phyloP scores from a whole-genome alignment of 2,113 vertebrate species.

The Carassius gibelio region DNA sequence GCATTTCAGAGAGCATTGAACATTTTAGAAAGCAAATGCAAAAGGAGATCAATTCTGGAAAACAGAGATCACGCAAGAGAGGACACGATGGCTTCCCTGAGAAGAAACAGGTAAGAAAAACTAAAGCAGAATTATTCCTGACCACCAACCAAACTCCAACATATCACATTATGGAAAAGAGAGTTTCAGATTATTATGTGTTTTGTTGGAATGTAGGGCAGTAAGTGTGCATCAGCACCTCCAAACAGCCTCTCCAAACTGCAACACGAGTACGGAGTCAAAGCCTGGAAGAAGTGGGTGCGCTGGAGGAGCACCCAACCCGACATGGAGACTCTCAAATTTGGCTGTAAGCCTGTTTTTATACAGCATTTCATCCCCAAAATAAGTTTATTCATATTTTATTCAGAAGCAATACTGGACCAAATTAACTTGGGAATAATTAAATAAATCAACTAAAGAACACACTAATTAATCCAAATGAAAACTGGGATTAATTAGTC shows the following conservation, averaged over 20 bases:
- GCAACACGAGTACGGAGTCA: conserved; percentile 89
- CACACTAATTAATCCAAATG: too few relatives aligned
- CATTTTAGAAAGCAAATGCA: conserved; percentile 22
- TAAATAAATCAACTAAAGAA: background rate
- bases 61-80: conserved; percentile 80
- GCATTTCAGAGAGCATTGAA: conserved; percentile 46
- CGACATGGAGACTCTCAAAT: conserved; percentile 82
- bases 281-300: conserved; percentile 95
- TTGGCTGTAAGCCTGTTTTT: conserved; percentile 72
- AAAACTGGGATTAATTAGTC: background rate
- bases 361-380: too few relatives aligned
- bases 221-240: conserved; percentile 81
- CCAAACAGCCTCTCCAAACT: conserved; percentile 77
- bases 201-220: conserved; percentile 45
- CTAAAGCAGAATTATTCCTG: background rate
- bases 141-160: background rate
- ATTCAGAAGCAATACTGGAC: background rate
- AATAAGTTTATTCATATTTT: background rate
- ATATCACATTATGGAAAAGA: background rate
- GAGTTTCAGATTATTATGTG: background rate
- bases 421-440: background rate
- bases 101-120: conserved; percentile 81
- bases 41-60: conserved; percentile 56
- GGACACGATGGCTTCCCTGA: conserved; percentile 82
- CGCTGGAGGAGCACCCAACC: conserved; percentile 89